phyloP scores from a whole-genome alignment of 1,140 invertebrate genomes.

The Diabrotica virgifera region DNA sequence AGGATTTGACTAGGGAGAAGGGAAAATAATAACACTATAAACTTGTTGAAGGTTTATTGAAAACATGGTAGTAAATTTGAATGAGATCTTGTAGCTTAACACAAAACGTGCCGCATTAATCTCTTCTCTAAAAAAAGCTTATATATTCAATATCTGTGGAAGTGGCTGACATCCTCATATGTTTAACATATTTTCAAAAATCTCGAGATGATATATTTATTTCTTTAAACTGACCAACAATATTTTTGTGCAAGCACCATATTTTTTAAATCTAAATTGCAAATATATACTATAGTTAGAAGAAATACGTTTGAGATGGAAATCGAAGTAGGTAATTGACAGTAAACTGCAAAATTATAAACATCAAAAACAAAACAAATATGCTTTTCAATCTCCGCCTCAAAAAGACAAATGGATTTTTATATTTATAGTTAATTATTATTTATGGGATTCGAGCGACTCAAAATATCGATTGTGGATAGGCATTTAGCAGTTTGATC shows the following conservation, averaged over 20 bases:
- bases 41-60: constrained; percentile 23
- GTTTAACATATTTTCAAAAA: constrained; percentile 13
- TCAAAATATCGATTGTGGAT: background rate
- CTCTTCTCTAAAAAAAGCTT: constrained; percentile 16
- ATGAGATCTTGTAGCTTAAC: constrained; percentile 12
- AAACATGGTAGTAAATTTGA: constrained; percentile 22
- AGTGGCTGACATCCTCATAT: constrained; percentile 4
- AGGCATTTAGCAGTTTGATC: no score
- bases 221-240: constrained; percentile 18
- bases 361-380: constrained; percentile 9
- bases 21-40: constrained; percentile 5
- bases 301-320: constrained; percentile 17
- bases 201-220: constrained; percentile 4
- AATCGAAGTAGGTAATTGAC: constrained; percentile 13
- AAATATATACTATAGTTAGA: constrained; percentile 13
- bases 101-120: constrained; percentile 14
- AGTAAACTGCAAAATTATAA: background rate
- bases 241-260: constrained; percentile 22
- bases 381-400: constrained; percentile 12
- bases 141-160: constrained; percentile 11
- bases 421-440: constrained; percentile 7
- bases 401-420: constrained; percentile 14
- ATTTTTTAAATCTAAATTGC: constrained; percentile 20
- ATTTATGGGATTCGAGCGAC: background rate
- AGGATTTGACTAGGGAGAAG: background rate